phyloP scores from a whole-genome alignment of 1,140 invertebrate genomes.

The Microvelia longipes region DNA sequence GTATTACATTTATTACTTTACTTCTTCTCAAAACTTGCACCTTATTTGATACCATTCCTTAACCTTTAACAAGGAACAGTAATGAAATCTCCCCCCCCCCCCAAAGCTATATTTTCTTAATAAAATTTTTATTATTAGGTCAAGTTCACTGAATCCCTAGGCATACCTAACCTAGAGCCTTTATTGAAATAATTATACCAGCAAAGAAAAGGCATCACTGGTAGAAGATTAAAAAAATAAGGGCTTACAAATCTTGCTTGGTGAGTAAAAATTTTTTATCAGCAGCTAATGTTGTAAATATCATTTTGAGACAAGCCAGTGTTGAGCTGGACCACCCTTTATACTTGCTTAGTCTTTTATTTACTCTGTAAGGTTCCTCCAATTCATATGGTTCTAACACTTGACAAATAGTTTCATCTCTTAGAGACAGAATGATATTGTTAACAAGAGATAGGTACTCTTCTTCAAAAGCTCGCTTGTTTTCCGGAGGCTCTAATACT shows the following conservation, averaged over 20 bases:
- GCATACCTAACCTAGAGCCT: too few relatives aligned
- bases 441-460: background rate
- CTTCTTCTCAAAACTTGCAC: too few relatives aligned
- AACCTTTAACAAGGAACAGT: too few relatives aligned
- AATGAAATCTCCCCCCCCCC: too few relatives aligned
- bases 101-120: too few relatives aligned
- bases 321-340: background rate
- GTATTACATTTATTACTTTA: too few relatives aligned
- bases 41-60: too few relatives aligned
- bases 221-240: background rate
- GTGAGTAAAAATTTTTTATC: background rate
- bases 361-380: background rate
- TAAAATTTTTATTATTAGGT: too few relatives aligned
- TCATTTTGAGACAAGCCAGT: background rate
- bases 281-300: background rate
- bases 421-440: background rate
- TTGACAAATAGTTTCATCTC: background rate
- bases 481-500: background rate
- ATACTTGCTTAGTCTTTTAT: background rate
- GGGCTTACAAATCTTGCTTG: background rate
- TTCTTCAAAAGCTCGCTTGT: background rate
- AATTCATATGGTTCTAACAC: background rate
- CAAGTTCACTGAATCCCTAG: too few relatives aligned
- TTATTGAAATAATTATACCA: too few relatives aligned
- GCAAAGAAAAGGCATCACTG: too few relatives aligned